Evolutionary conservation across 2,113 vertebrate species (phyloP), one percentile per base, ranked within the genome.

Genomic region (Anolis sagrei): DNA sequence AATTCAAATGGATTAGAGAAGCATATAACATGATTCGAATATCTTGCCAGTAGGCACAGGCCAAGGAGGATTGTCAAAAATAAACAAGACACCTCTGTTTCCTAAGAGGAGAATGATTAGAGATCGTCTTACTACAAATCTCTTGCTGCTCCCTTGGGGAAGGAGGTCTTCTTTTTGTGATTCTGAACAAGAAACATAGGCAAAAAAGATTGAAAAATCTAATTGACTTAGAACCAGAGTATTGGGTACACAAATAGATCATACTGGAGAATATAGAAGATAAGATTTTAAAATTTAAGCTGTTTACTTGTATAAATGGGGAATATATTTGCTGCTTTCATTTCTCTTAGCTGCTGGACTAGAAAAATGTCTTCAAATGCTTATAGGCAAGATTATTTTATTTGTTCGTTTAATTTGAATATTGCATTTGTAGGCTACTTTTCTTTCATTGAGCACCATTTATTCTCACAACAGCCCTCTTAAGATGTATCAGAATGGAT

Each of bases 1-100:
- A 21, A 13, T 86, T 76, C 61, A 76, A 39, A 27, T 86, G 61
- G 72, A 76, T 86, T 68, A 76, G 61, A 76, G 48, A 81, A 68
- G 32, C 19, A 32, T 82, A 87, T 39, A 58, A 66, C 51, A 44
- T 44, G 16, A 62, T 72, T 70, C 73, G 49, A 80, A 61, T 39
- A 51, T 14, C 32, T 81, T 82, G 49, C 62, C 27, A 18, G 27
- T 68, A 19, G 61, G 25, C 27, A 61, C 49, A 18, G 21, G 21
- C n/a, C 27, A 34, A 51, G 10, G 27, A 16, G 21, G 54, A 4
- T 74, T 58, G 18, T 58, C 48, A 10, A 68, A 81, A 76, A 76
- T 66, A 36, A 81, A 77, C 66, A 54, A 68, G 48, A 39, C 5
- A 27, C 51, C 13, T 14, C 18, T n/a, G 68, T 79, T 54, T 79